Base-by-base conservation (phyloP, 2,113 vertebrate genomes). In the Brachyhypopomus occidentalis region DNA sequence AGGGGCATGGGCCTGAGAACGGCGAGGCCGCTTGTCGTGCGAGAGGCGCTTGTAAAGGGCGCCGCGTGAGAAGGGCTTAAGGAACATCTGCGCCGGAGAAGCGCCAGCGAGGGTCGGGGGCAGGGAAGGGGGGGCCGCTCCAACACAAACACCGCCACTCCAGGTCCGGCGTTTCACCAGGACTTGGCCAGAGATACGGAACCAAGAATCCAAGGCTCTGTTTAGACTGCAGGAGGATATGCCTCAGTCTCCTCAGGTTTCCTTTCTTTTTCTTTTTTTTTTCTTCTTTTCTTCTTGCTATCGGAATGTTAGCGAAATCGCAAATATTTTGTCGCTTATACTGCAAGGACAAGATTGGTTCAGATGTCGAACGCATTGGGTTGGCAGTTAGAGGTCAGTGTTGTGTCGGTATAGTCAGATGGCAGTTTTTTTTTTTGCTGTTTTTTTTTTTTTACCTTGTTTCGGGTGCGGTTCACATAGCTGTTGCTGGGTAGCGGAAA, bases 61-160 rank as follows among this genome's bases (percentile, higher is more conserved):
- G 20, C n/a, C 20, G 66, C 41, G 66, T 22, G 36, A 70, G 38
- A 70, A 70, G 36, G 66, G 66, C 36, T 87, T 79, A 60, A 81
- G 85, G 76, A 87, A 86, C 87, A 87, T 88, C 89, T 89, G 81
- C 87, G 85, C 83, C 83, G 52, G 82, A 89, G 80, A 77, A 87
- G 88, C 71, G 85, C 83, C 81, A 69, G 19, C 79, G 45, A 79
- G 84, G 87, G 84, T 77, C 75, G 84, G 80, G 80, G 86, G 20
- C 16, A 20, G 25, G 41, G 75, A 87, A 58, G 25, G 25, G 72
- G 25, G 25, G 72, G 27, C 55, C 27, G 52, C 86, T 88, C 89
- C 87, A 90, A 90, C 85, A 85, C 87, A 92, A 91, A 90, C 85
- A 85, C 22, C 0, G 78, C 80, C 22, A 45, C 79, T 84, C 85